Percentiles rank a stretch among this genome's conserved stretches.
Conservation (phyloP, 1,140 invertebrate genomes). For the Lucilia sericata region DNA sequence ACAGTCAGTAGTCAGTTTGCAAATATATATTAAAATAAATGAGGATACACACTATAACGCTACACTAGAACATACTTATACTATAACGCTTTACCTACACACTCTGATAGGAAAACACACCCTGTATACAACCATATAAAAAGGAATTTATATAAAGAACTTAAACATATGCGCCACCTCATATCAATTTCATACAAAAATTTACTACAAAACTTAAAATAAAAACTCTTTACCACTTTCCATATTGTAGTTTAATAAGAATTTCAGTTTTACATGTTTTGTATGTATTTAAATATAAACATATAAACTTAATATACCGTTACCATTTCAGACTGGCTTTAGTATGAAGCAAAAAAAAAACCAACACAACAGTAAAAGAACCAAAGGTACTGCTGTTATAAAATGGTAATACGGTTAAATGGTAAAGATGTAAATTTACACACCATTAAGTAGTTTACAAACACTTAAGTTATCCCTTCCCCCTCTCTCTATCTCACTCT, state of each 20-base stretch:
- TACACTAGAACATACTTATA: too few species aligned
- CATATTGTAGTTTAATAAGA: neutral
- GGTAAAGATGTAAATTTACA: conserved; percentile 29
- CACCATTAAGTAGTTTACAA: conserved; percentile 26
- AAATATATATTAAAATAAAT: too few species aligned
- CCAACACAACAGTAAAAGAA: neutral
- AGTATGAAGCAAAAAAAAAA: neutral
- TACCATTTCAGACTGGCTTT: neutral
- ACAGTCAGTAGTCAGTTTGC: too few species aligned
- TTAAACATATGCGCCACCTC: neutral
- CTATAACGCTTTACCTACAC: too few species aligned
- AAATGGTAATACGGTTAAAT: conserved; percentile 24
- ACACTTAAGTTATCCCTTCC: neutral
- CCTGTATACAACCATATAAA: too few species aligned
- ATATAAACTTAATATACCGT: conserved; percentile 26
- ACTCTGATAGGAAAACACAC: too few species aligned
- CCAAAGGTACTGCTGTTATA: neutral
- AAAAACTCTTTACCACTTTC: neutral
- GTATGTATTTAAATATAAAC: neutral
- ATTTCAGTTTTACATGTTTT: neutral
- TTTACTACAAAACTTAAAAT: neutral
- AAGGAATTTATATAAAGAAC: too few species aligned
- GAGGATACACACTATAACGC: too few species aligned
- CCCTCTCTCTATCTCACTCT: neutral
- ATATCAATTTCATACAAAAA: neutral